Evolutionary conservation across 2,113 vertebrate species (phyloP), one percentile per base, ranked within the genome.

Genomic region (Zapornia atra): DNA sequence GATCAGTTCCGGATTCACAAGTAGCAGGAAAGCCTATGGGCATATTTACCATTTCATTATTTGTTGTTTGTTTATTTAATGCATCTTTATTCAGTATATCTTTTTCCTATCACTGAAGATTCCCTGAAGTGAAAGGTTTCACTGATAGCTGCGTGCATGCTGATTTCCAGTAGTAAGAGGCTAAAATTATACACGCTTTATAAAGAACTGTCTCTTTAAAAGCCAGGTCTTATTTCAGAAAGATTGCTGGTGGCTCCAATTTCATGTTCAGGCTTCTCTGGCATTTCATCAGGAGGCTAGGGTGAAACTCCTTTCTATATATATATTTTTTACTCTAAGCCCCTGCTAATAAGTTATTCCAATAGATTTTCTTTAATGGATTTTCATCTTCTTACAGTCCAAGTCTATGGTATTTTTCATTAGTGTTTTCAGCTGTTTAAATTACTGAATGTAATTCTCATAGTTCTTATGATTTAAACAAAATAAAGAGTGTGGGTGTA

Each of bases 251-350:
- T 81, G 86, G 93, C 83, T 97, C 93, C 75, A 42, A 7, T 96
- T 97, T 96, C 97, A 93, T 63, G 40, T 80, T 90, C 94, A 96
- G 95, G 64, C 95, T 96, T 94, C 95, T 97, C 63, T 86, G 95
- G 96, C 95, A 96, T 97, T 95, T 96, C 94, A 93, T 87, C 96
- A 88, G 95, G 78, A 96, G 95, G 87, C 85, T 46, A 25, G 89
- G 92, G n/a, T 90, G 85, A 95, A 88, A 78, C 79, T 96, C 54
- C 73, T 85, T 92, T 95, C 97, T 97, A 90, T 96, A 88, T 96
- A 96, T 96, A 96, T 96, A 94, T 94, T 1, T 94, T 82, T 94
- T 93, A 92, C 64, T 80, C 92, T 89, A 94, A 95, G 86, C 81
- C 68, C 22, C 53, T 92, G 77, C 91, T 95, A 95, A 78, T 88